A percentile compares a stretch with the other conserved stretches of the same genome.
Conservation (phyloP, 2,888 invertebrate species). For the Heliconius hortense region DNA sequence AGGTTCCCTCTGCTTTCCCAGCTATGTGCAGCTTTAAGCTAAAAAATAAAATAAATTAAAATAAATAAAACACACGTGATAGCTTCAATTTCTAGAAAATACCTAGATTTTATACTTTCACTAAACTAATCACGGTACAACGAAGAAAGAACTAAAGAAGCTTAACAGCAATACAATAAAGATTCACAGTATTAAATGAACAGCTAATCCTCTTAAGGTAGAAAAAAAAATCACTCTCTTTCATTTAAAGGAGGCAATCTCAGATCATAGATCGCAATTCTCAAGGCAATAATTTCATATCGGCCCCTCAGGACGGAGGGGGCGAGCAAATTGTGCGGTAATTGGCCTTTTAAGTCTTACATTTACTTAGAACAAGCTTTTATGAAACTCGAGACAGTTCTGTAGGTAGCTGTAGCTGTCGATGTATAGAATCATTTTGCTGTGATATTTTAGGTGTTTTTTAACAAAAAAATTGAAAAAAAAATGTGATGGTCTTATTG, state of each 20-base stretch:
- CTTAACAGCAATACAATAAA: slow-evolving; percentile 24
- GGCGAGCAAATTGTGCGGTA: slow-evolving; percentile 73
- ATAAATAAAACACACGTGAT: no score
- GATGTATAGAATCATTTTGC: slow-evolving; percentile 1
- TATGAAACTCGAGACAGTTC: slow-evolving; percentile 58
- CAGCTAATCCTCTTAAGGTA: slow-evolving; percentile 50
- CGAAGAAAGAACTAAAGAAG: not conserved
- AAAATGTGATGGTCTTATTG: not conserved
- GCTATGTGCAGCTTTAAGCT: no score
- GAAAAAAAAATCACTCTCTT: slow-evolving; percentile 53
- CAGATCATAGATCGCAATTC: slow-evolving; percentile 55
- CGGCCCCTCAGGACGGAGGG: slow-evolving; percentile 52
- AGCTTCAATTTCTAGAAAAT: not conserved
- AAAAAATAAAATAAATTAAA: no score
- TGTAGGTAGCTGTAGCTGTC: slow-evolving; percentile 8
- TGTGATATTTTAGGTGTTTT: not conserved
- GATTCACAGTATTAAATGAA: slow-evolving; percentile 35
- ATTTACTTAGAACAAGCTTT: slow-evolving; percentile 64
- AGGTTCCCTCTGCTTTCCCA: no score
- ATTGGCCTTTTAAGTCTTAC: slow-evolving; percentile 77
- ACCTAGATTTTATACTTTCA: not conserved
- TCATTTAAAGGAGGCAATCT: slow-evolving; percentile 55
- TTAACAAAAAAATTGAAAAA: no score
- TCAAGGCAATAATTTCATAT: slow-evolving; percentile 69
- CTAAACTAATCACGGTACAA: not conserved